A percentile compares a stretch with the other conserved stretches of the same genome.
Evolutionary conservation across 2,797 vertebrate genomes (phyloP).

Genomic region (Lepus townsendii): DNA sequence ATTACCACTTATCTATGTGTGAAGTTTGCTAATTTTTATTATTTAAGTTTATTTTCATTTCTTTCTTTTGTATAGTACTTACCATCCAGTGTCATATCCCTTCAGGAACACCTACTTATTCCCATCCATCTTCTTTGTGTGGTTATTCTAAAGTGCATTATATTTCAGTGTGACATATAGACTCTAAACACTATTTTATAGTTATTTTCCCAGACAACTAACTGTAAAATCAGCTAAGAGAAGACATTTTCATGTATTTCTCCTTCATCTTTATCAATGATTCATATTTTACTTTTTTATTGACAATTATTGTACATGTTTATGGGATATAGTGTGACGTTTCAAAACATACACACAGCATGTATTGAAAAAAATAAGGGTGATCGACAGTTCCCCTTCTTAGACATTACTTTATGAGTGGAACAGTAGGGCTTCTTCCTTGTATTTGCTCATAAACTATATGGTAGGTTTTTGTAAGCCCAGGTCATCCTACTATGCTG

Average conservation of each 20-base stretch:
- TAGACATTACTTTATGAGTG: too few relatives aligned
- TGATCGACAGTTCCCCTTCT: too few relatives aligned
- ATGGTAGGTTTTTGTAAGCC: too few relatives aligned
- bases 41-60: not conserved
- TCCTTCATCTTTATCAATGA: too few relatives aligned
- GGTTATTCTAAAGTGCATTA: not conserved
- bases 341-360: too few relatives aligned
- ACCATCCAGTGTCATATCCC: not conserved
- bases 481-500: too few relatives aligned
- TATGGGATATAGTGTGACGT: too few relatives aligned
- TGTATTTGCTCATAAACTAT: too few relatives aligned
- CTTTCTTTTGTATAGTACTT: not conserved
- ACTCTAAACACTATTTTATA: not conserved
- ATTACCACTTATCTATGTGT: not conserved
- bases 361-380: too few relatives aligned
- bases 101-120: not conserved
- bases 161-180: not conserved
- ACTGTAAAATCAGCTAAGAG: not conserved
- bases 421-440: too few relatives aligned
- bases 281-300: too few relatives aligned
- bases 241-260: not conserved
- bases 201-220: not conserved
- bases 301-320: too few relatives aligned
- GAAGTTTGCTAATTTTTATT: not conserved
- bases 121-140: not conserved